These are phyloP conservation scores for Ceraclea dissimilis DNA, from an alignment of 2,888 invertebrate species.

Conservation along the genomic window DNA sequence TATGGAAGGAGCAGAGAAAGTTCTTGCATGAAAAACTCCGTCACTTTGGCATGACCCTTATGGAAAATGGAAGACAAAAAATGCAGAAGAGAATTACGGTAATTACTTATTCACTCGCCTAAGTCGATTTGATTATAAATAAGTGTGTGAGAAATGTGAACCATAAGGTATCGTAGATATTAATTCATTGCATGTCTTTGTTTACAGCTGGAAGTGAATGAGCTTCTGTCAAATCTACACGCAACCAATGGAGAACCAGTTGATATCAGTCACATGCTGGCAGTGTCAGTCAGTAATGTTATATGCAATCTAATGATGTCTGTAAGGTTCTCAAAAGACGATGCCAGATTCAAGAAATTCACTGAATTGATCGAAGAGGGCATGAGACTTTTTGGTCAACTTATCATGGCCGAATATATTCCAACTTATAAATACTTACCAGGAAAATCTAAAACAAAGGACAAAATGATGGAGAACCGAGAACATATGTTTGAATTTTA, in stretches of 20 bases:
- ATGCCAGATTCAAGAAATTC: constrained; percentile 68
- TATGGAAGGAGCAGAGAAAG: constrained; percentile 86
- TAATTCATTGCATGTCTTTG: background rate
- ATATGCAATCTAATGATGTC: constrained; percentile 89
- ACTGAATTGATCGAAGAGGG: constrained; percentile 87
- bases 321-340: constrained; percentile 71
- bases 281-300: constrained; percentile 80
- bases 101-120: constrained; percentile 29
- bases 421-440: constrained; percentile 65
- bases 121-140: background rate
- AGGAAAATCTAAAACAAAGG: constrained; percentile 54
- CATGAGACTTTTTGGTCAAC: constrained; percentile 76
- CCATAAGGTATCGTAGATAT: background rate
- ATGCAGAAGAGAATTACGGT: constrained; percentile 84
- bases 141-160: background rate
- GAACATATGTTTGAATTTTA: constrained; percentile 80
- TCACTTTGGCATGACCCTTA: constrained; percentile 81
- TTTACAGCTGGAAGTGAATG: constrained; percentile 64
- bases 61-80: constrained; percentile 69
- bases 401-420: constrained; percentile 76
- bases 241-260: constrained; percentile 59
- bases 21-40: constrained; percentile 81
- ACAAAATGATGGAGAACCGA: constrained; percentile 61
- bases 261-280: constrained; percentile 67
- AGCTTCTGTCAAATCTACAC: constrained; percentile 59